phyloP scores from a whole-genome alignment of 2,797 vertebrate genomes.

The Pempheris klunzingeri region DNA sequence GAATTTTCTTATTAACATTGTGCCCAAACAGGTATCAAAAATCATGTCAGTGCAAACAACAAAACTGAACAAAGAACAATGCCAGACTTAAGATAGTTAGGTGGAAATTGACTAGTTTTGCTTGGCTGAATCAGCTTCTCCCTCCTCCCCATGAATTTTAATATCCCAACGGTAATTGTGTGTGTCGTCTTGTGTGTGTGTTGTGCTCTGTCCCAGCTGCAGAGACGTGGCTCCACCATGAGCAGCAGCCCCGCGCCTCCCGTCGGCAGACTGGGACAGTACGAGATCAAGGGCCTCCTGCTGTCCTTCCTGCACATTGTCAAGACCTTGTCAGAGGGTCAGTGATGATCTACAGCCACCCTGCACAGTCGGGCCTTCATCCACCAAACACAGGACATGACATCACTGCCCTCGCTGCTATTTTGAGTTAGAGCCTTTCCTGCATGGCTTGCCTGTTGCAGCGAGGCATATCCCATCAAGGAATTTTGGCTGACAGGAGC shows the following conservation, averaged over 20 bases:
- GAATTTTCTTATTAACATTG: no score
- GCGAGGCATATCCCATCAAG: not conserved
- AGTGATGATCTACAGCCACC: slow-evolving; percentile 45
- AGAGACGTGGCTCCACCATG: slow-evolving; percentile 90
- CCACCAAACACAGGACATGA: not conserved
- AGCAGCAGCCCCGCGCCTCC: slow-evolving; percentile 85
- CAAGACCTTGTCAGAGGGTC: slow-evolving; percentile 95
- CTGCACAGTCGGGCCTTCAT: not conserved
- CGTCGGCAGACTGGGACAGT: slow-evolving; percentile 88
- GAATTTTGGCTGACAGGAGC: not conserved
- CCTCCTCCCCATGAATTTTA: not conserved
- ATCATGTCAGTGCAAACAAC: not conserved
- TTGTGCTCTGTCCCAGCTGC: slow-evolving; percentile 79
- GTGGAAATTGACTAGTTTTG: not conserved
- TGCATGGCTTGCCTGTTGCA: not conserved
- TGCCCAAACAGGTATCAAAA: not conserved
- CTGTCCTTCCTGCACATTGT: slow-evolving; percentile 93
- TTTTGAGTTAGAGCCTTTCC: not conserved
- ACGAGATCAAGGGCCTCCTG: slow-evolving; percentile 94
- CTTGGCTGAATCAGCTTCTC: not conserved
- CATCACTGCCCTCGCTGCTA: not conserved
- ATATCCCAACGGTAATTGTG: not conserved
- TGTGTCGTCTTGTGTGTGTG: not conserved
- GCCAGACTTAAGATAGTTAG: no score
- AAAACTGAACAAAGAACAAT: no score